Conservation (phyloP, 1,140 invertebrate genomes). For the Zaprionus camerounensis region DNA sequence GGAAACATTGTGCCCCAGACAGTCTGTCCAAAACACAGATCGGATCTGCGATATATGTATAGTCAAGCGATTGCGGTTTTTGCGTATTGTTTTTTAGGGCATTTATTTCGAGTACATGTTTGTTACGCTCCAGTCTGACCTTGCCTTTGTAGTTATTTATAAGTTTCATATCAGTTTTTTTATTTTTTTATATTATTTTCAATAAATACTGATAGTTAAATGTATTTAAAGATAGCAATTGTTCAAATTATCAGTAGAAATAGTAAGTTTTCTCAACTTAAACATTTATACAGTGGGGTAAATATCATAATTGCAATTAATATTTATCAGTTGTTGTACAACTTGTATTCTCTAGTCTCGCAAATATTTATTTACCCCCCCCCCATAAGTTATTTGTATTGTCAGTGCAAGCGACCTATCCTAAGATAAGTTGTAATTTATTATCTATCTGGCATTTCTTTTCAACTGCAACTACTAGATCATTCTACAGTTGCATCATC, state of each 20-base stretch:
- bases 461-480: conserved; percentile 4
- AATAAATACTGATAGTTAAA: neutral
- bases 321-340: neutral
- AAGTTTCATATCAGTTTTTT: neutral
- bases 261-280: neutral
- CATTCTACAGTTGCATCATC: conserved; percentile 27
- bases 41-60: conserved; percentile 8
- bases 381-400: neutral
- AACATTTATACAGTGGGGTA: neutral
- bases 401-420: conserved; percentile 3
- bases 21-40: conserved; percentile 15
- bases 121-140: conserved; percentile 9
- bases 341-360: neutral
- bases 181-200: neutral
- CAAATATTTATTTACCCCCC: neutral
- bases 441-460: neutral
- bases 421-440: conserved; percentile 10
- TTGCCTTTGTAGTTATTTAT: conserved; percentile 30
- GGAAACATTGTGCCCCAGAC: conserved; percentile 14
- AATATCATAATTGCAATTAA: neutral
- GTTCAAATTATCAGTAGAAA: neutral
- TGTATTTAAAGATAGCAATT: neutral
- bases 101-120: conserved; percentile 24
- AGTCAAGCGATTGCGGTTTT: neutral
- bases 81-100: neutral